Evolutionary conservation across 37 sponge, comb jelly and placozoan genomes (phyloP).

Genomic region (Bolinopsis microptera): DNA sequence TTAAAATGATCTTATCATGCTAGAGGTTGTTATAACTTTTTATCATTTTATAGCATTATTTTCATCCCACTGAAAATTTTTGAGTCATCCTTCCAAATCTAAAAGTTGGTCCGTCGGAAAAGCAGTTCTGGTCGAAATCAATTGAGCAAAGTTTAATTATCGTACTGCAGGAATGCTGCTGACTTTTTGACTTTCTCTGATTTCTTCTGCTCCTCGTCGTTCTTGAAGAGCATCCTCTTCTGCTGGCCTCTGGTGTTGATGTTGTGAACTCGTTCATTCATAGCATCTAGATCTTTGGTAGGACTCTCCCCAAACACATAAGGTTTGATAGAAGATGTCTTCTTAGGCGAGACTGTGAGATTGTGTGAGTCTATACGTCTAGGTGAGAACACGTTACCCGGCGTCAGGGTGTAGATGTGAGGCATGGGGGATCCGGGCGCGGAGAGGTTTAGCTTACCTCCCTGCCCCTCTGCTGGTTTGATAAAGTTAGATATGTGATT

Average conservation of each 20-base stretch:
- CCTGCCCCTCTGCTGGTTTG: not conserved
- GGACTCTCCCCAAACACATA: conserved; percentile 65
- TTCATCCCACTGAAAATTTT: no score
- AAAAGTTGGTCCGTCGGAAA: no score
- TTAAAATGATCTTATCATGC: not conserved
- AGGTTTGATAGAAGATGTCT: not conserved
- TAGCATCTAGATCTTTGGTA: conserved; percentile 26
- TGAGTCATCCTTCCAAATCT: no score
- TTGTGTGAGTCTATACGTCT: conserved; percentile 43
- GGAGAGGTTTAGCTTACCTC: conserved; percentile 15
- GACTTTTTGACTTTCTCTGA: conserved; percentile 28
- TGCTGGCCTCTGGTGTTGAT: not conserved
- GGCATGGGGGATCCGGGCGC: conserved; percentile 57
- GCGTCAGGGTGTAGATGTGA: not conserved
- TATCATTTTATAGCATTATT: not conserved
- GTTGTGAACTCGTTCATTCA: not conserved
- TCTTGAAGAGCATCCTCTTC: conserved; percentile 19
- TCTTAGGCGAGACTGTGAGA: conserved; percentile 30
- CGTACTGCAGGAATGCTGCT: conserved; percentile 3
- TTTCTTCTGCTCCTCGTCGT: conserved; percentile 27
- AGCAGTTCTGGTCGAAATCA: no score
- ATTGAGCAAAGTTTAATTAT: not conserved
- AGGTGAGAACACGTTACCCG: conserved; percentile 51
- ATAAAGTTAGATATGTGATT: conserved; percentile 6
- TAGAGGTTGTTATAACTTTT: not conserved